A percentile compares a stretch with the other conserved stretches of the same genome.
Evolutionary conservation across 2,888 invertebrate genomes (phyloP).

Genomic region (Leptopilina syphax): DNA sequence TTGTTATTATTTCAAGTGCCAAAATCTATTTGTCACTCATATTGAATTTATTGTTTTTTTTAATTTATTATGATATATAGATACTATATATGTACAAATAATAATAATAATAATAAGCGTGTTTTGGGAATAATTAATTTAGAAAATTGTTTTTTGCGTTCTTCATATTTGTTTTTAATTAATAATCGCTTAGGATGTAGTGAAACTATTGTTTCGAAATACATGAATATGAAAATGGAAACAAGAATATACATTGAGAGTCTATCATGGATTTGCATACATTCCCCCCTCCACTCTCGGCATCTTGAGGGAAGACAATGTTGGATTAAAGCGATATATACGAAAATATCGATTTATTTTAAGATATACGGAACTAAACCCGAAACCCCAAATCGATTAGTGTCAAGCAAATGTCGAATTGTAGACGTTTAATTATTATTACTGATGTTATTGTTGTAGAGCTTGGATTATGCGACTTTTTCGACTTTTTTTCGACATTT

Average conservation of each 20-base stretch:
- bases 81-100: too few relatives aligned
- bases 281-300: neutral
- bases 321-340: constrained; percentile 1
- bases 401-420: too few relatives aligned
- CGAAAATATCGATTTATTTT: neutral
- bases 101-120: too few relatives aligned
- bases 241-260: neutral
- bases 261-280: constrained; percentile 3
- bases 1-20: neutral
- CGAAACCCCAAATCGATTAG: too few relatives aligned
- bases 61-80: too few relatives aligned
- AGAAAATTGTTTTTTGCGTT: neutral
- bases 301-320: neutral
- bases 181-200: neutral
- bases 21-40: neutral
- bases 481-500: too few relatives aligned
- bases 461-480: too few relatives aligned
- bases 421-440: too few relatives aligned
- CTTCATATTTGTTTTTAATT: neutral
- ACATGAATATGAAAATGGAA: constrained; percentile 2
- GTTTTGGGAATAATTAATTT: too few relatives aligned
- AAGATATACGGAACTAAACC: neutral
- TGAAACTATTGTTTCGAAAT: neutral
- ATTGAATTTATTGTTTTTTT: neutral
- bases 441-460: too few relatives aligned